Base-by-base conservation (phyloP, 92 coral and sea anemone species). In the Epizoanthus scotinus region DNA sequence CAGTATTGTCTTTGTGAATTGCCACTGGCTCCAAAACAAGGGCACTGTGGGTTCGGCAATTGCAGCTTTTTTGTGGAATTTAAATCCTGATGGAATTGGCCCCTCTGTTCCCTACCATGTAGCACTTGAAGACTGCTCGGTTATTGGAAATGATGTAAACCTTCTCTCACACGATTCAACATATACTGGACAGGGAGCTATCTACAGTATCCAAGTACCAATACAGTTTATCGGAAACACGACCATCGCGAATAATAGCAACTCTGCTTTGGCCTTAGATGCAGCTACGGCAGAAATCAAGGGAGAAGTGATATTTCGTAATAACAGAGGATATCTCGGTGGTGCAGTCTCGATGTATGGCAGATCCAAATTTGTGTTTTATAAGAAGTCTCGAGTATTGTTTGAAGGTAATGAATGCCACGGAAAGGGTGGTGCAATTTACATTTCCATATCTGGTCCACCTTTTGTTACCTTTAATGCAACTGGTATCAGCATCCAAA, bases 281-380 rank as follows among this genome's bases (percentile, higher is more conserved):
- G 84, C 86, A 15, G 85, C 89, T 25, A 67, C 88, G 20, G 72
- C 79, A 5, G 89, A 87, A 65, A 78, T 90, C 18, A 77, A 78
- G 68, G 89, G 85, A 44, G 28, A 81, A 13, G 87, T 90, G 0
- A 68, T 64, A 70, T 90, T 90, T 77, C 36, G 71, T 14, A 72
- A 82, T 50, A 90, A 90, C 58, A 80, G 13, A 52, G 94, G 94
- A 8, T 70, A 73, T 47, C 77, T 57, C 31, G 94, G 94, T 5
- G 94, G 94, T 25, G 94, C 94, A 10, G 82, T 87, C 17, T 84
- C 91, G 18, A 87, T 90, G 83, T 87, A 90, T 67, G 94, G 89
- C 29, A 55, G 82, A 26, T 87, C 94, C 28, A 86, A 82, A 66
- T 67, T 90, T 56, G 77, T 81, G 36, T 71, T 90, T 58, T 74